Base-by-base conservation (phyloP, 2,113 vertebrate species). In the Gadus chalcogrammus region DNA sequence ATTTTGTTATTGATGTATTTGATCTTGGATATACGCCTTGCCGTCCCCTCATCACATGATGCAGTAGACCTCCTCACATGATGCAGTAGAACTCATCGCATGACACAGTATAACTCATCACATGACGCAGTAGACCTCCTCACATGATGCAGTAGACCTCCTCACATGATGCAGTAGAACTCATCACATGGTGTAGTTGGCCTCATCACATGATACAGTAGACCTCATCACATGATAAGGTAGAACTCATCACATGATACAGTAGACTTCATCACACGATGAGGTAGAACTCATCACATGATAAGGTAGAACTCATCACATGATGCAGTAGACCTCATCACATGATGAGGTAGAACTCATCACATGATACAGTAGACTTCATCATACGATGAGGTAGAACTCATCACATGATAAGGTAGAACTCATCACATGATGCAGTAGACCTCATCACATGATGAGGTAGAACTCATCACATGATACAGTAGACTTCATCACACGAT, bases 261-360 rank as follows among this genome's bases (percentile, higher is more conserved):
- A 97, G 89, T 96, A 97, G 92, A 94, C 94, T 93, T 97, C 89
- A 4, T 91, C 95, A 97, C 94, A 96, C 95, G 60, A 97, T 94
- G 90, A 95, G 96, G 89, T 96, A 97, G 92, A 94, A 94, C 94
- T 4, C 31, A 35, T 35, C 31, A 35, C 31, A 35, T 35, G 31
- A 4, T 35, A 4, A 9, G 8, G 7, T 60, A 97, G 92, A 94
- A 94, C 94, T 24, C 24, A 24, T 24, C 24, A 24, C 24, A 24
- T 24, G 24, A 24, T 24, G 28, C 4, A 35, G 31, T 35, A 4
- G 31, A 4, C 4, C 31, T 35, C 31, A 90, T 93, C 90, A 97
- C 42, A 42, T 27, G 58, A 16, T 56, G 11, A 9, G 8, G 7
- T 60, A 97, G 92, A 94, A 94, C 94, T 24, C 24, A 24, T 24